Base-by-base conservation (phyloP, 2,888 invertebrate species). In the Leptothorax acervorum region DNA sequence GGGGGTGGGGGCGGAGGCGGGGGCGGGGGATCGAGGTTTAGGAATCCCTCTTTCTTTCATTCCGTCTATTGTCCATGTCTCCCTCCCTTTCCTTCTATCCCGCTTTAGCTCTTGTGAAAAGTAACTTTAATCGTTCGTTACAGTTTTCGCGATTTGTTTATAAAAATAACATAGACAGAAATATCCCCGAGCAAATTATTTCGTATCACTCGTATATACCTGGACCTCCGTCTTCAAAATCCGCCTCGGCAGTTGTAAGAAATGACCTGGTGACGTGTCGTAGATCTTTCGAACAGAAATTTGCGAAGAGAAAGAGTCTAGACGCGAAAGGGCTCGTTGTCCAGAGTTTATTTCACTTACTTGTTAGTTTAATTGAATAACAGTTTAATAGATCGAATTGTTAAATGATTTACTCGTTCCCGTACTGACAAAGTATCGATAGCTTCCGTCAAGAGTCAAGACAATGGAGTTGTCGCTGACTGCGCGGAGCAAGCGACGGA, bases 1-100 rank as follows among this genome's bases (percentile, higher is more conserved):
- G 65, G 23, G 74, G n/a, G 35, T 6, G 35, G 35, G 5, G 35
- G 35, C 35, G 11, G 0, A 1, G 42, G 63, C 89, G 87, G 23
- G n/a, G 31, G 51, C 82, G 55, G 73, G 35, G 86, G 68, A 83
- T 84, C 23, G 87, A 87, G 82, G 84, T 85, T 86, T 85, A 86
- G 85, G 75, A 88, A 86, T 85, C 74, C 73, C 23, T 84, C 78
- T 63, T 73, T 71, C 70, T 81, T 84, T 84, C 76, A 60, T 86
- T 82, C 66, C 83, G 23, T 65, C 71, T 68, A 55, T 48, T 28
- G 55, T 73, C 81, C 60, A 75, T 23, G 65, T 65, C 73, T 84
- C 53, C 63, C 76, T 57, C 12, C 57, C 4, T 62, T 15, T 28
- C 12, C 45, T n/a, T 51, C n/a, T 23, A 1, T 18, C 51, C 28